These are phyloP conservation scores for Prunella fulvescens DNA, from an alignment of 2,113 vertebrate species.

Conservation along the genomic window DNA sequence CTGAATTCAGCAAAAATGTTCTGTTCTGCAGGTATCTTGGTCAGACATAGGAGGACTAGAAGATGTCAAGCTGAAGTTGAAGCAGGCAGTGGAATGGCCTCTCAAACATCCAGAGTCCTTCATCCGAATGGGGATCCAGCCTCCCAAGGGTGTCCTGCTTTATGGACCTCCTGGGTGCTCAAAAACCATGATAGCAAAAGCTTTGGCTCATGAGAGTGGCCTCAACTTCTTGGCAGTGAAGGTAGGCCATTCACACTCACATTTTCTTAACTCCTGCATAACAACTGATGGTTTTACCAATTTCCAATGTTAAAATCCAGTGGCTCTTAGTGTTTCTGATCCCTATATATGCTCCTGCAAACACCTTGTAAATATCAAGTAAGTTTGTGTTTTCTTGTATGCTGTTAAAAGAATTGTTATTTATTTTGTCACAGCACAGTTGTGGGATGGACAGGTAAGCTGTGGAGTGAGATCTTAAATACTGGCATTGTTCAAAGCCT, in stretches of 20 bases:
- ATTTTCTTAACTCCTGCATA: not conserved
- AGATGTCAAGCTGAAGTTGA: constrained; percentile 90
- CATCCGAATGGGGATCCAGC: constrained; percentile 87
- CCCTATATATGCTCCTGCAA: not conserved
- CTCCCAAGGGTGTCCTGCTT: constrained; percentile 91
- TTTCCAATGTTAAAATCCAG: not conserved
- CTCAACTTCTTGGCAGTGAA: constrained; percentile 95
- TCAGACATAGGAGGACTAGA: constrained; percentile 95
- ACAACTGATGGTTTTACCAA: not conserved
- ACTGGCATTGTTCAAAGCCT: not conserved
- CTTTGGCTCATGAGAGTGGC: constrained; percentile 91
- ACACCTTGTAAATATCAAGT: not conserved
- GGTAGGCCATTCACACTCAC: constrained; percentile 62
- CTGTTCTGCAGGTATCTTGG: constrained; percentile 85
- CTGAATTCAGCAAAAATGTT: not conserved
- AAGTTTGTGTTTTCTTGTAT: not conserved
- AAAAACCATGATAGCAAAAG: constrained; percentile 98
- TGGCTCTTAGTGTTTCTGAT: not conserved
- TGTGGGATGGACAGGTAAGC: not conserved
- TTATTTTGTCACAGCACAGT: not conserved
- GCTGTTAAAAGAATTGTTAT: not conserved
- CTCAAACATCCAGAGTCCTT: constrained; percentile 91
- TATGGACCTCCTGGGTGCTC: constrained; percentile 98
- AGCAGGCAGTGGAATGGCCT: constrained; percentile 96
- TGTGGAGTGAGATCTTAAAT: not conserved